Conservation (phyloP, 2,797 vertebrate genomes). For the Lates japonicus region DNA sequence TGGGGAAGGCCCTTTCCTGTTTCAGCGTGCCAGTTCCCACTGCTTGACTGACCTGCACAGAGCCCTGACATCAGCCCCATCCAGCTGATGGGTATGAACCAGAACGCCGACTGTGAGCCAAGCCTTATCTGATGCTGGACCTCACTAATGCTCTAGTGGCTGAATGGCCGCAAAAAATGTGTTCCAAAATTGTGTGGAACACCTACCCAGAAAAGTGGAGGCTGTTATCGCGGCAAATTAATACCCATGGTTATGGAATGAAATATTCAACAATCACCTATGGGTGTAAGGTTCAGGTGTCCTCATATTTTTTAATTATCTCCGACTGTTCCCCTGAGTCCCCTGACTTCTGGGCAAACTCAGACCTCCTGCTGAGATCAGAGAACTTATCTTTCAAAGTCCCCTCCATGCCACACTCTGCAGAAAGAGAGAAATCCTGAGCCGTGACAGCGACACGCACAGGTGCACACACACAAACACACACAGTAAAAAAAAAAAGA, state of each 20-base stretch:
- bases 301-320: not conserved
- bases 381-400: constrained; percentile 47
- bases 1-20: not conserved
- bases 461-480: not conserved
- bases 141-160: not conserved
- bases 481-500: not conserved
- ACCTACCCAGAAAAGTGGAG: not conserved
- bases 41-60: not conserved
- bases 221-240: not conserved
- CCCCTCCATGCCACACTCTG: constrained; percentile 30
- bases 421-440: constrained; percentile 30
- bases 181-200: not conserved
- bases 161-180: not conserved
- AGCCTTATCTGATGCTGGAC: not conserved
- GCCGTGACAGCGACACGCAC: not conserved
- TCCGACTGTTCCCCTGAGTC: not conserved
- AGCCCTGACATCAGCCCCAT: not conserved
- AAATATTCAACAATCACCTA: not conserved
- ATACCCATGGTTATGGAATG: not conserved
- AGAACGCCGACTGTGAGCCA: not conserved
- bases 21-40: not conserved
- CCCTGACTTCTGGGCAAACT: constrained; percentile 17
- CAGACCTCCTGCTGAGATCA: constrained; percentile 43
- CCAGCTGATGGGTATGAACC: not conserved
- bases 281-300: not conserved